Evolutionary conservation across 2,797 vertebrate genomes (phyloP).

Genomic region (Kryptolebias ocellatus): DNA sequence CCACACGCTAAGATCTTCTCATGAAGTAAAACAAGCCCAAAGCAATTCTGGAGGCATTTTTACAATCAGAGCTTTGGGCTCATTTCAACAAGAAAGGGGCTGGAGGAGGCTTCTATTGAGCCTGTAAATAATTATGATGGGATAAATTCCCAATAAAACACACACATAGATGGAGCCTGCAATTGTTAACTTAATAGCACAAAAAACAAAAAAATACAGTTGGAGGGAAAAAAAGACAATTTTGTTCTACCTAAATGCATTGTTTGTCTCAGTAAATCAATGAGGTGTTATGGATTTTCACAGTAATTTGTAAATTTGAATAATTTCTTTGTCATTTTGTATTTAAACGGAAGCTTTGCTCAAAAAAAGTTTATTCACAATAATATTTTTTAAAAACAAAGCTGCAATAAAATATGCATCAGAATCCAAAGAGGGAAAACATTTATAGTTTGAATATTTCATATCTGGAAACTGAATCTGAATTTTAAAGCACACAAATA

Average conservation of each 20-base stretch:
- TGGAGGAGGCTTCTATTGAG: slow-evolving; percentile 40
- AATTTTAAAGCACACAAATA: not conserved
- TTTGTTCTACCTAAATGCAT: no score
- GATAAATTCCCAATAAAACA: slow-evolving; percentile 65
- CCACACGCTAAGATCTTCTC: slow-evolving; percentile 15
- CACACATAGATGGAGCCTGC: slow-evolving; percentile 45
- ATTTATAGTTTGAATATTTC: no score
- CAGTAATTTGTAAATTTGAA: no score
- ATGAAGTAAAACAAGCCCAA: slow-evolving; percentile 27
- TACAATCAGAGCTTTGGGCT: slow-evolving; percentile 44
- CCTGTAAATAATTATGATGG: slow-evolving; percentile 66
- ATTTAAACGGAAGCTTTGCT: no score
- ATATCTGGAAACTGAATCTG: no score
- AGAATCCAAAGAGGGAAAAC: no score
- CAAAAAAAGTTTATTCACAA: no score
- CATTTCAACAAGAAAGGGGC: slow-evolving; percentile 42
- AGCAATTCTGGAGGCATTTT: slow-evolving; percentile 40
- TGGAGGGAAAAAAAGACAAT: slow-evolving; percentile 15
- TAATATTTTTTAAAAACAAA: no score
- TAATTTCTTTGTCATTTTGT: no score
- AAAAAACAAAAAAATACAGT: slow-evolving; percentile 15
- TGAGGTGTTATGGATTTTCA: no score
- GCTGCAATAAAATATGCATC: no score
- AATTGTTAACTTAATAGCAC: slow-evolving; percentile 25
- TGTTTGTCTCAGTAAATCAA: not conserved